Base-by-base conservation (phyloP, 2,888 invertebrate species). In the Drosophila antonietae region DNA sequence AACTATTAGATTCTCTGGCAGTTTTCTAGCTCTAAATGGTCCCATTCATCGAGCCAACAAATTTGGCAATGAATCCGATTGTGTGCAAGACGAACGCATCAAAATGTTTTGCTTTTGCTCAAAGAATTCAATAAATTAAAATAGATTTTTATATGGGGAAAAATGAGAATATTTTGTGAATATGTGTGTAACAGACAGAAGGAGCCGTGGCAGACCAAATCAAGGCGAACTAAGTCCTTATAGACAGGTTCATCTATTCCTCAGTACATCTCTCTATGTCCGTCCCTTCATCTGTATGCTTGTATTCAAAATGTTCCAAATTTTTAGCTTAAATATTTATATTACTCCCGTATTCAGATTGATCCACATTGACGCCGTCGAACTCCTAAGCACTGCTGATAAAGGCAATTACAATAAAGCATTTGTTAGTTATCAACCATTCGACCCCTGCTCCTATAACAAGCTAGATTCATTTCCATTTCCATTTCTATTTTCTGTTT, bases 21-120 rank as follows among this genome's bases (percentile, higher is more conserved):
- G 31, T 0, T 18, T 43, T 1, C 9, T 87, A 0, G 44, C 57
- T 1, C 7, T 84, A 0, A 79, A 64, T 20, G 88, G 83, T 2
- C 69, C 61, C 7, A 44, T 44, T 7, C 14, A 1, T 0, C 44
- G 44, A 20, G 44, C 12, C 20, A 86, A 76, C 49, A 46, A 31
- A 15, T 81, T 72, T 47, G 47, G 51, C 0, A 63, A 67, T 39
- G 69, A 86, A 18, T 81, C 84, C 0, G 18, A 59, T 37, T 84
- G 84, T 57, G 46, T 81, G 12, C n/a, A 58, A 0, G 39, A 88
- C 20, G 59, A 55, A 10, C 46, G 18, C 6, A 51, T 83, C 2
- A 66, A 76, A 64, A 61, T 70, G 55, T 88, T 75, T 64, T 84
- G 89, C 43, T 68, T 67, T 63, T 88, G 83, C 8, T 18, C 1